Conservation (phyloP, 2,113 vertebrate genomes). For the Gracilinanus agilis region DNA sequence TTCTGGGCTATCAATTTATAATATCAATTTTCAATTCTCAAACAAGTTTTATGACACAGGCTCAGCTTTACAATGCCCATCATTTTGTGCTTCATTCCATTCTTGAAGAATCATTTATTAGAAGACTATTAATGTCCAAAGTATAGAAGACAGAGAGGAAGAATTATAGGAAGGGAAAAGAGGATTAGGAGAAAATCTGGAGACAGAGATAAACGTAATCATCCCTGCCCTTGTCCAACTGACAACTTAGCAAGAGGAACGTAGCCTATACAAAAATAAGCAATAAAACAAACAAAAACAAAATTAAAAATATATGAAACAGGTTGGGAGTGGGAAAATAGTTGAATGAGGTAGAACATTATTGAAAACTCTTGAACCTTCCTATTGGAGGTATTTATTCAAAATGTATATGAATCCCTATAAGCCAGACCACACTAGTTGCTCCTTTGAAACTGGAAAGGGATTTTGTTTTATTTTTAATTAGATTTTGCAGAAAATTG, state of each 20-base stretch:
- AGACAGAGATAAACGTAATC: not conserved
- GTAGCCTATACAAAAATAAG: not conserved
- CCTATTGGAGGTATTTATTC: not conserved
- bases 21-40: constrained; percentile 7
- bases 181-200: not conserved
- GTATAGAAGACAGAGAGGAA: not conserved
- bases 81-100: not conserved
- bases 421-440: not conserved
- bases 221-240: not conserved
- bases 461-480: not conserved
- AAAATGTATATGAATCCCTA: not conserved
- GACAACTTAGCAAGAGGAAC: not conserved
- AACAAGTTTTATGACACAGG: not conserved
- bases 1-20: constrained; percentile 7
- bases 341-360: not conserved
- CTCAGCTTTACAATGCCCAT: constrained; percentile 11
- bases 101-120: not conserved
- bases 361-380: not conserved
- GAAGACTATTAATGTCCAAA: not conserved
- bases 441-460: not conserved
- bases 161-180: not conserved
- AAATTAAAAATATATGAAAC: not conserved
- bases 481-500: not conserved
- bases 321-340: not conserved
- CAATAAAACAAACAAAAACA: not conserved